Conservation (phyloP, 2,888 invertebrate species). For the Yponomeuta plumbellus region DNA sequence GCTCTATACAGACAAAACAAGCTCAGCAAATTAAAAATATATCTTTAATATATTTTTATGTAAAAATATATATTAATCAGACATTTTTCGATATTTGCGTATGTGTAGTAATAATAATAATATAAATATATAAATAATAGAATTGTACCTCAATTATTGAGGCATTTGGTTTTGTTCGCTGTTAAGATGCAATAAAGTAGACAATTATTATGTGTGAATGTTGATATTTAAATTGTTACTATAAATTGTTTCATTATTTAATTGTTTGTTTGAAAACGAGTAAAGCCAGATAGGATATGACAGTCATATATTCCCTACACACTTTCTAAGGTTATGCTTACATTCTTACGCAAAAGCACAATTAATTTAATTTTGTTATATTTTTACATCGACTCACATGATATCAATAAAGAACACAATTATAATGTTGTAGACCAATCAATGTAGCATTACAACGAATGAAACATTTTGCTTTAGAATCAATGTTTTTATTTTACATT, state of each 20-base stretch:
- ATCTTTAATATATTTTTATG: not conserved
- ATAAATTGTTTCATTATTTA: not conserved
- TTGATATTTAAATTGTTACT: too few species aligned
- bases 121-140: too few species aligned
- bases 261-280: not conserved
- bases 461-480: not conserved
- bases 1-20: slow-evolving; percentile 40
- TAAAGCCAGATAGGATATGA: not conserved
- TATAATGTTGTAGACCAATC: not conserved
- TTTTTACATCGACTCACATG: slow-evolving; percentile 2
- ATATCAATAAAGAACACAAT: slow-evolving; percentile 25
- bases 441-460: not conserved
- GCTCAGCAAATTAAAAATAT: not conserved
- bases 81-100: too few species aligned
- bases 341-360: too few species aligned
- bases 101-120: too few species aligned
- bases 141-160: too few species aligned
- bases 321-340: too few species aligned
- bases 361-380: not conserved
- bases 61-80: not conserved
- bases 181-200: too few species aligned
- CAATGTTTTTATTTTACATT: not conserved
- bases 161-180: too few species aligned
- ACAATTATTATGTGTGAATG: too few species aligned
- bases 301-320: not conserved